phyloP scores from a whole-genome alignment of 1,140 invertebrate genomes.

The Lepidotrigona ventralis region DNA sequence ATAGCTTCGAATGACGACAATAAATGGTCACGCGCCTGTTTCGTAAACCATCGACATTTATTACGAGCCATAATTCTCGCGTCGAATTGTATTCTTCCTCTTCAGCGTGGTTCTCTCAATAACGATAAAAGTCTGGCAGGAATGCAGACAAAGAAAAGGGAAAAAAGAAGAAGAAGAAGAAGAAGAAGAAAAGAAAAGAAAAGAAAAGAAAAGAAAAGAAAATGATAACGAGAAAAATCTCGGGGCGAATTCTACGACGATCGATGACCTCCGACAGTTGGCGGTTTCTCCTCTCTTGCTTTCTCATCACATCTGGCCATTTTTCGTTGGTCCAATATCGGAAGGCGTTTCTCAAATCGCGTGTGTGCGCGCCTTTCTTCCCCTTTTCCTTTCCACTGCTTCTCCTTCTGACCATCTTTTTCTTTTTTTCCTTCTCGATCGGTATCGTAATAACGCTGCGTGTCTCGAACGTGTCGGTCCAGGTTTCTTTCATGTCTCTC shows the following conservation, averaged over 20 bases:
- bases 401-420: not conserved
- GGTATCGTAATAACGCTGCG: conserved; percentile 40
- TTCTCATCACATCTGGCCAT: not conserved
- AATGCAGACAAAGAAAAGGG: no score
- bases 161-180: no score
- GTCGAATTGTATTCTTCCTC: not conserved
- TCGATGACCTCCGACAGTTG: conserved; percentile 2
- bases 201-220: not conserved
- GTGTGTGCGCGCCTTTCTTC: not conserved
- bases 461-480: conserved; percentile 14
- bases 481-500: conserved; percentile 24
- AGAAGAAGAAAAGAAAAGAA: not conserved
- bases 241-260: not conserved
- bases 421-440: no score
- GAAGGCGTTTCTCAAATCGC: conserved; percentile 25
- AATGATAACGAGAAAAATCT: conserved; percentile 16
- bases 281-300: not conserved
- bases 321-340: conserved; percentile 42
- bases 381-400: not conserved
- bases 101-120: not conserved
- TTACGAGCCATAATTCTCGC: conserved; percentile 1
- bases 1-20: no score
- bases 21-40: no score
- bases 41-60: not conserved
- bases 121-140: not conserved